These are phyloP conservation scores for Morpho deidamia DNA, from an alignment of 2,888 invertebrate species.

Conservation along the genomic window DNA sequence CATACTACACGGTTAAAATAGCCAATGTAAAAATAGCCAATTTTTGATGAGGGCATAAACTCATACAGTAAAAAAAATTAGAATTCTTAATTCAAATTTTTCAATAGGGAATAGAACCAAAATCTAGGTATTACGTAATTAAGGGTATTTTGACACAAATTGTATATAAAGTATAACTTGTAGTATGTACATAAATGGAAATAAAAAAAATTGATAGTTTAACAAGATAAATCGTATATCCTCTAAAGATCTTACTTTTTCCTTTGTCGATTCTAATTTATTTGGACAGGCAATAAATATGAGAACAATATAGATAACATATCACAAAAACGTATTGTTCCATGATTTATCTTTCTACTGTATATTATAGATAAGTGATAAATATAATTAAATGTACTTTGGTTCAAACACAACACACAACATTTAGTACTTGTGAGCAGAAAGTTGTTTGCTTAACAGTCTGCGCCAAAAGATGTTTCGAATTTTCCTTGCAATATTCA, in stretches of 20 bases:
- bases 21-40: too few species aligned
- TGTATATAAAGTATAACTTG: too few species aligned
- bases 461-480: slow-evolving; percentile 8
- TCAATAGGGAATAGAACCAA: too few species aligned
- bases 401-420: not conserved
- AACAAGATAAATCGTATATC: too few species aligned
- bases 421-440: not conserved
- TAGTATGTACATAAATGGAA: too few species aligned
- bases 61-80: too few species aligned
- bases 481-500: slow-evolving; percentile 1
- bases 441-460: not conserved
- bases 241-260: not conserved
- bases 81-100: too few species aligned
- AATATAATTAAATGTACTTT: not conserved
- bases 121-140: too few species aligned
- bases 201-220: too few species aligned
- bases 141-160: too few species aligned
- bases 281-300: not conserved
- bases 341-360: slow-evolving; percentile 20
- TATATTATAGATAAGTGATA: slow-evolving; percentile 18
- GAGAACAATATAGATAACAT: slow-evolving; percentile 13
- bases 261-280: not conserved
- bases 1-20: too few species aligned
- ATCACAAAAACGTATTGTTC: slow-evolving; percentile 9
- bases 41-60: too few species aligned